Percentiles rank a stretch among this genome's conserved stretches.
Evolutionary conservation across 2,113 vertebrate genomes (phyloP).

Genomic region (Cephalopterus ornatus): DNA sequence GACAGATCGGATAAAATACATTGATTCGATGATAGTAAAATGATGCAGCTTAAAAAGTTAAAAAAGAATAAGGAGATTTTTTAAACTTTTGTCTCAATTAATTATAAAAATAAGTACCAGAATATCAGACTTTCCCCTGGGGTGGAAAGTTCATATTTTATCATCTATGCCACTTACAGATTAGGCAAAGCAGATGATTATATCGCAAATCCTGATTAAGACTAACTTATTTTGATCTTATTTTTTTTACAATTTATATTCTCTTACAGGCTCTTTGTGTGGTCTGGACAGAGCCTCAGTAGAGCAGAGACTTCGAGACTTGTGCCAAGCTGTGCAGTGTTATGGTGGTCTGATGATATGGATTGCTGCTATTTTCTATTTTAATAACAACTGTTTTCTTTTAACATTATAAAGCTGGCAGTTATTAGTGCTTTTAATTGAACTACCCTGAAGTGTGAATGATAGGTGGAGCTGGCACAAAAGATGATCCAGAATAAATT

Average conservation of each 20-base stretch:
- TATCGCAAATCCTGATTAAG: slow-evolving; percentile 49
- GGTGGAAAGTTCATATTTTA: not conserved
- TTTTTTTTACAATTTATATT: slow-evolving; percentile 33
- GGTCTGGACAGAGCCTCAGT: slow-evolving; percentile 72
- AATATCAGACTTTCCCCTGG: not conserved
- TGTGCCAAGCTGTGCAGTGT: slow-evolving; percentile 71
- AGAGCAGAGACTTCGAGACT: slow-evolving; percentile 59
- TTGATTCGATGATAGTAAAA: slow-evolving; percentile 18
- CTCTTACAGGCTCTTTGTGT: slow-evolving; percentile 72
- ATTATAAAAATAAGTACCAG: not conserved
- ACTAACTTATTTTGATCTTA: slow-evolving; percentile 49
- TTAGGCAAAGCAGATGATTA: not conserved
- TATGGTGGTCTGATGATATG: slow-evolving; percentile 74
- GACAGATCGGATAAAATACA: not conserved
- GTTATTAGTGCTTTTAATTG: slow-evolving; percentile 59
- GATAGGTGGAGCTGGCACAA: slow-evolving; percentile 43
- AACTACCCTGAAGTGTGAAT: slow-evolving; percentile 48
- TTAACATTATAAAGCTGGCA: slow-evolving; percentile 54
- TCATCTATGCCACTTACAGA: not conserved
- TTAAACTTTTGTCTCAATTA: not conserved
- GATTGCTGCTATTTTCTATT: slow-evolving; percentile 69
- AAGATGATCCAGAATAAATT: slow-evolving; percentile 18
- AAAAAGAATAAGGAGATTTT: not conserved
- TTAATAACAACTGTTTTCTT: slow-evolving; percentile 74
- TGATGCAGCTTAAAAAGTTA: not conserved